A percentile compares a stretch with the other conserved stretches of the same genome.
phyloP scores from a whole-genome alignment of 1,140 invertebrate genomes.

The Lamellibrachia luymesi region DNA sequence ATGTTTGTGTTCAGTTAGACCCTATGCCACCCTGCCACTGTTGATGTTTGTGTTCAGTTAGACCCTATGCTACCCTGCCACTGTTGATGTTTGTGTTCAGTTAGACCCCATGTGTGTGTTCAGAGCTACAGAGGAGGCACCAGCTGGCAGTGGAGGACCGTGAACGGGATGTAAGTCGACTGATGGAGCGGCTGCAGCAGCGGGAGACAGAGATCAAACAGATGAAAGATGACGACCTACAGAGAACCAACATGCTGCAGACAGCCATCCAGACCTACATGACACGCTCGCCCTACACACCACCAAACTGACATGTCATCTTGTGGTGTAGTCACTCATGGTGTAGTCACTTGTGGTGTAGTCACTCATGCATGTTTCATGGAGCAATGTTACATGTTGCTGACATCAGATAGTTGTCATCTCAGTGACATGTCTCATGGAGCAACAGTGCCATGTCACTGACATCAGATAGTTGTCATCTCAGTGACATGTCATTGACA shows the following conservation, averaged over 20 bases:
- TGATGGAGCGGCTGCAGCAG: neutral
- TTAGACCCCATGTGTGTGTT: neutral
- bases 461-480: neutral
- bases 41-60: too few relatives aligned
- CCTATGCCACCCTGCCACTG: too few relatives aligned
- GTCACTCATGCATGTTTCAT: neutral
- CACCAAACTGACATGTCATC: neutral
- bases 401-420: neutral
- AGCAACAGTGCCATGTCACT: neutral
- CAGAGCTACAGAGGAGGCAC: neutral
- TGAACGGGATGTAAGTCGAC: neutral
- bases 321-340: neutral
- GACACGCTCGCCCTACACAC: neutral
- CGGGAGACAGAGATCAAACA: constrained; percentile 13
- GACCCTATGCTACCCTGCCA: too few relatives aligned
- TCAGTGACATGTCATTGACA: too few relatives aligned
- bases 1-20: too few relatives aligned
- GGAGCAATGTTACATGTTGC: neutral
- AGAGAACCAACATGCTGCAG: constrained; percentile 16
- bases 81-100: neutral
- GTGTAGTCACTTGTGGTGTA: neutral
- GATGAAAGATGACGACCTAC: constrained; percentile 7
- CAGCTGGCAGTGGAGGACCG: neutral
- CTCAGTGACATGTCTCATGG: neutral
- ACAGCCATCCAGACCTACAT: constrained; percentile 17